Conservation (phyloP, 2,113 vertebrate genomes). For the Trichomycterus rosablanca region DNA sequence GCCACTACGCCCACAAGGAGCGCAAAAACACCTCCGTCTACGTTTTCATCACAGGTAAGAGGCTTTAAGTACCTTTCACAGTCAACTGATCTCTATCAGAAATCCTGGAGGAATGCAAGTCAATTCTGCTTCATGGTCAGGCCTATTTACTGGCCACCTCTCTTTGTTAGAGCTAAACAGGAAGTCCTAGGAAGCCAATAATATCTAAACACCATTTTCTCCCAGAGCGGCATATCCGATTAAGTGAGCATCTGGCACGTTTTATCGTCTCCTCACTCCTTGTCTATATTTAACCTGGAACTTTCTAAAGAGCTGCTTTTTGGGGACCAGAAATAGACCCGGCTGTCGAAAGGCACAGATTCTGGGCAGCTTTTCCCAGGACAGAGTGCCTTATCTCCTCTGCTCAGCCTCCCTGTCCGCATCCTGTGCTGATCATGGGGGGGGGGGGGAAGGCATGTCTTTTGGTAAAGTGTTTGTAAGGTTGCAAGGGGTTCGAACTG, state of each 20-base stretch:
- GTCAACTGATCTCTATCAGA: background rate
- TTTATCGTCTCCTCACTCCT: slow-evolving; percentile 42
- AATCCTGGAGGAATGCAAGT: background rate
- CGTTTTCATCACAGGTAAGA: slow-evolving; percentile 90
- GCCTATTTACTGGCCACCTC: slow-evolving; percentile 22
- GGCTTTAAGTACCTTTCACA: slow-evolving; percentile 37
- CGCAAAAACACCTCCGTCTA: slow-evolving; percentile 73
- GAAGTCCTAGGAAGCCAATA: slow-evolving; percentile 59
- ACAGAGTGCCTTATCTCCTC: slow-evolving; percentile 71
- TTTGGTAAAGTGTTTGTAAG: slow-evolving; percentile 66
- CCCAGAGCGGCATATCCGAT: slow-evolving; percentile 59
- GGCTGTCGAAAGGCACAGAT: slow-evolving; percentile 63
- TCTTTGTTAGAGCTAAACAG: slow-evolving; percentile 61
- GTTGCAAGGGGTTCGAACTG: slow-evolving; percentile 44
- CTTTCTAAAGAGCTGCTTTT: slow-evolving; percentile 65
- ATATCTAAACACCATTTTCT: slow-evolving; percentile 67
- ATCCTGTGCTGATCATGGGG: slow-evolving; percentile 67
- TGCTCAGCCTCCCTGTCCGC: slow-evolving; percentile 60
- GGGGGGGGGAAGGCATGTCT: slow-evolving; percentile 53
- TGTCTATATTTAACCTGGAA: slow-evolving; percentile 64
- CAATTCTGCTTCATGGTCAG: background rate
- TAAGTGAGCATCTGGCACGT: slow-evolving; percentile 57
- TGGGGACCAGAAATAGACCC: slow-evolving; percentile 62
- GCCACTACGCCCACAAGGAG: slow-evolving; percentile 72
- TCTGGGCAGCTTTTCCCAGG: slow-evolving; percentile 72